phyloP scores from a whole-genome alignment of 2,113 vertebrate genomes.

The Diadophis punctatus region DNA sequence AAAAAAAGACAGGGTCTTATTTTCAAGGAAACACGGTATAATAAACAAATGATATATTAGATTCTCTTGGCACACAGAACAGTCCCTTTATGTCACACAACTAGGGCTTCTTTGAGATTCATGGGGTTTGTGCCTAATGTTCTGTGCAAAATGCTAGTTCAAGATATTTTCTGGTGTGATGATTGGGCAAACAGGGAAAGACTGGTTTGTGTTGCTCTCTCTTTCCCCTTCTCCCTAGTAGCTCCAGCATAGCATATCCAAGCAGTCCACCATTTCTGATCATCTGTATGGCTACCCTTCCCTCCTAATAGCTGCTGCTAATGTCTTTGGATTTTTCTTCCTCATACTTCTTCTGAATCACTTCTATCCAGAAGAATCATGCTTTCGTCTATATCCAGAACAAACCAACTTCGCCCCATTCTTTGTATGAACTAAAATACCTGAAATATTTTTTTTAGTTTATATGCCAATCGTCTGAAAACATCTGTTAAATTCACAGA shows the following conservation, averaged over 20 bases:
- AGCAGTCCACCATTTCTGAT: background rate
- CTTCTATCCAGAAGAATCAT: background rate
- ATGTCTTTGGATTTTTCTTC: background rate
- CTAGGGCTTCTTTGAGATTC: background rate
- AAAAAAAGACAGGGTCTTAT: no score
- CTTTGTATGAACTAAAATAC: background rate
- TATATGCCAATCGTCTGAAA: background rate
- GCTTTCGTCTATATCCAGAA: background rate
- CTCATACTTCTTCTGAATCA: background rate
- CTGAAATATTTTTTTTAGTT: background rate
- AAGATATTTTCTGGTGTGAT: background rate
- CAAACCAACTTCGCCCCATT: background rate
- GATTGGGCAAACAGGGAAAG: background rate
- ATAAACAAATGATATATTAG: background rate
- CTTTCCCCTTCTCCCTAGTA: background rate
- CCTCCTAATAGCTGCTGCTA: background rate
- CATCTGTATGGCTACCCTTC: background rate
- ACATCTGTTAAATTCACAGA: background rate
- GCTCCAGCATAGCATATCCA: background rate
- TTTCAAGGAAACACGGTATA: no score
- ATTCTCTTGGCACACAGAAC: background rate
- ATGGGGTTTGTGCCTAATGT: background rate
- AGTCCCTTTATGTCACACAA: background rate
- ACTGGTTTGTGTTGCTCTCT: background rate
- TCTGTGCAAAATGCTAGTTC: background rate